phyloP scores from a whole-genome alignment of 2,113 vertebrate genomes.

The Alligator mississippiensis region DNA sequence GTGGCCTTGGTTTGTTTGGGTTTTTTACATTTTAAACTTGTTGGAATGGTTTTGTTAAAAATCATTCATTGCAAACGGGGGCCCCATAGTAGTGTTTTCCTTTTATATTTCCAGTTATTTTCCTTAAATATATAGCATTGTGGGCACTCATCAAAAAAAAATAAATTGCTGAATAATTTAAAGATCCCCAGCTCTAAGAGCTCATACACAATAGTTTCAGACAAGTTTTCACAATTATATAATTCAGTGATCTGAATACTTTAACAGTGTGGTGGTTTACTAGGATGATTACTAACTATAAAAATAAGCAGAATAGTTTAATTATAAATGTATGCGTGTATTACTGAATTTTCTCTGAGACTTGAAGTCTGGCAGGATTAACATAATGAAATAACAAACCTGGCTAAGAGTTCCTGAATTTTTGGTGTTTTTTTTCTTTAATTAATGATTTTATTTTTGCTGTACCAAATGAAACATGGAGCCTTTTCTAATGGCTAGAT shows the following conservation, averaged over 20 bases:
- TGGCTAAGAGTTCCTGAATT: not conserved
- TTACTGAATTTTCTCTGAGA: not conserved
- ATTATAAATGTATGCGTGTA: not conserved
- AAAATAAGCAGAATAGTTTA: not conserved
- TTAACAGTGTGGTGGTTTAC: not conserved
- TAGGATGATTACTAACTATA: not conserved
- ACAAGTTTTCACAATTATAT: not conserved
- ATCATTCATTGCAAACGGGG: not conserved
- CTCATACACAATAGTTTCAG: not conserved
- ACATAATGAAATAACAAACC: not conserved
- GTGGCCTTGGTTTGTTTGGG: not conserved
- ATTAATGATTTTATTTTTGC: too few relatives aligned
- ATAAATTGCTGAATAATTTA: not conserved
- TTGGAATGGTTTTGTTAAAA: not conserved
- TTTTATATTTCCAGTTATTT: conserved; percentile 7
- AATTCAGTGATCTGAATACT: not conserved
- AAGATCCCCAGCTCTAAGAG: not conserved
- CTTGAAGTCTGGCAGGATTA: not conserved
- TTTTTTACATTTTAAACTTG: not conserved
- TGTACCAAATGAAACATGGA: not conserved
- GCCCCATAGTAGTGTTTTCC: not conserved
- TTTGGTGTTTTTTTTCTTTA: too few relatives aligned
- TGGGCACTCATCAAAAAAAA: not conserved
- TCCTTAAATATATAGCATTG: not conserved
- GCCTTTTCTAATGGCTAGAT: not conserved